Evolutionary conservation across 2,797 vertebrate species (phyloP).

Genomic region (Notoglanidium macrostoma): DNA sequence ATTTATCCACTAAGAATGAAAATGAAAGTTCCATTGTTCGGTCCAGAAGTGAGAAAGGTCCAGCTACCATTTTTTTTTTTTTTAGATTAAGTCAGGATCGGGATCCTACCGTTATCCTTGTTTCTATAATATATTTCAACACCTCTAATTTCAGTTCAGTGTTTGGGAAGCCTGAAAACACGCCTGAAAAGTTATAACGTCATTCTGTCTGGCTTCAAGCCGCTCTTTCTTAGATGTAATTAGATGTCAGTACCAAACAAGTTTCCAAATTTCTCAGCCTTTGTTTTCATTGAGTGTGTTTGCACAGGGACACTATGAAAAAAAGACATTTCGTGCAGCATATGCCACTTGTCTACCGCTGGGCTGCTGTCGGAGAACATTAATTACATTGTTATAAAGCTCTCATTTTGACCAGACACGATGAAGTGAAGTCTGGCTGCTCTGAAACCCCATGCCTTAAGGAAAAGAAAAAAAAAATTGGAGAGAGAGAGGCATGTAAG

Average conservation of each 20-base stretch:
- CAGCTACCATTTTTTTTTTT: neutral
- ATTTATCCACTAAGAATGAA: neutral
- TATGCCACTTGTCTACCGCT: slow-evolving; percentile 49
- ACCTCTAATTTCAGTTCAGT: neutral
- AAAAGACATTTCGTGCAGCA: slow-evolving; percentile 37
- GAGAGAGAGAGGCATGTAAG: slow-evolving; percentile 49
- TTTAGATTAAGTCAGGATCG: no score
- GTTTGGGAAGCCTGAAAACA: slow-evolving; percentile 20
- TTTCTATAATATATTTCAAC: slow-evolving; percentile 14
- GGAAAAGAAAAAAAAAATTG: slow-evolving; percentile 15
- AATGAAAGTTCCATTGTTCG: slow-evolving; percentile 34
- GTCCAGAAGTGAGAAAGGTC: slow-evolving; percentile 26
- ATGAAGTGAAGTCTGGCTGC: slow-evolving; percentile 17
- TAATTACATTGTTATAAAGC: slow-evolving; percentile 47
- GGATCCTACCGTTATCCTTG: slow-evolving; percentile 5
- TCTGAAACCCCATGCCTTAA: slow-evolving; percentile 34
- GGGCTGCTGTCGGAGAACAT: neutral
- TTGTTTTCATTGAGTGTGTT: slow-evolving; percentile 67
- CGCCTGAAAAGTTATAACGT: slow-evolving; percentile 55
- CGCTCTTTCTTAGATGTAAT: slow-evolving; percentile 71
- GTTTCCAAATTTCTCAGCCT: slow-evolving; percentile 67
- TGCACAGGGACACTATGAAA: slow-evolving; percentile 65
- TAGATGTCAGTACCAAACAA: slow-evolving; percentile 62
- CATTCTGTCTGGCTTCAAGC: slow-evolving; percentile 68
- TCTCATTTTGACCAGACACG: slow-evolving; percentile 26